phyloP scores from a whole-genome alignment of 1,140 invertebrate genomes.

The Augochlora pura region DNA sequence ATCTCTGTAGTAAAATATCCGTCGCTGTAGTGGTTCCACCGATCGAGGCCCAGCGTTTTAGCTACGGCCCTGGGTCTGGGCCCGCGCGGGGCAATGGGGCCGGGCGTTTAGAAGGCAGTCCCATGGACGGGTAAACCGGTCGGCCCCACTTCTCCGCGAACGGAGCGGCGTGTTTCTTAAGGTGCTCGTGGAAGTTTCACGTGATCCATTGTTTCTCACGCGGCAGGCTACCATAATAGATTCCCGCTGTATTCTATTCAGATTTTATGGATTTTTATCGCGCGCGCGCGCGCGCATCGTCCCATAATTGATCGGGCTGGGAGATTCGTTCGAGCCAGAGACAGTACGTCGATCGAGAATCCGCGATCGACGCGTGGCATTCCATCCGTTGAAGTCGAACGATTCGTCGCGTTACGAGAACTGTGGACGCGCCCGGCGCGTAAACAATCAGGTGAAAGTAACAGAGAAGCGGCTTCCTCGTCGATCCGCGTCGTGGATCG shows the following conservation, averaged over 20 bases:
- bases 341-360: no score
- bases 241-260: no score
- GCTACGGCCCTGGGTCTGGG: background rate
- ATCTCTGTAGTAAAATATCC: no score
- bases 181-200: constrained; percentile 41
- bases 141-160: constrained; percentile 24
- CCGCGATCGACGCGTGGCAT: constrained; percentile 5
- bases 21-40: no score
- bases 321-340: no score
- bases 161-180: constrained; percentile 38
- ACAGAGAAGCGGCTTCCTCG: constrained; percentile 18
- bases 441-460: constrained; percentile 50
- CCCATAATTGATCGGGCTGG: no score
- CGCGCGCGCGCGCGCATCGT: no score
- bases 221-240: no score
- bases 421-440: constrained; percentile 9
- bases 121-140: constrained; percentile 39
- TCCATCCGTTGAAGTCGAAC: background rate
- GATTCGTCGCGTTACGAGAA: background rate
- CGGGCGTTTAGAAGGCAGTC: constrained; percentile 5
- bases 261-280: no score
- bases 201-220: background rate
- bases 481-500: no score
- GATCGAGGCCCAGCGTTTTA: background rate
- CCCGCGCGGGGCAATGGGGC: constrained; percentile 9